These are phyloP conservation scores for Plestiodon gilberti DNA, from an alignment of 2,113 vertebrate genomes.

Conservation along the genomic window DNA sequence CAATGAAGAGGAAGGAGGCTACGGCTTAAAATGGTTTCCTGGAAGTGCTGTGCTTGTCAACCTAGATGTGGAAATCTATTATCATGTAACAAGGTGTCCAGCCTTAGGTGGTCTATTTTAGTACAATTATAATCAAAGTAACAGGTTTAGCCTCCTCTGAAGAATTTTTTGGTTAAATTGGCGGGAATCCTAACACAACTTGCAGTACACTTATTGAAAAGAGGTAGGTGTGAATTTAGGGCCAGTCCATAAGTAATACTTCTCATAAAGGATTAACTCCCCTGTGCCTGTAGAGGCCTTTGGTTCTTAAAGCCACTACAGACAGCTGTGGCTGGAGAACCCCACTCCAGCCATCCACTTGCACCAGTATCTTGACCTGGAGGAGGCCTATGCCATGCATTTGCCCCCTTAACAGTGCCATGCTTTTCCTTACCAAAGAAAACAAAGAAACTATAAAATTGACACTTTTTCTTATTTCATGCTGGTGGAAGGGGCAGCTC, in stretches of 20 bases:
- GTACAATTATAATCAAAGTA: background rate
- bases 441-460: background rate
- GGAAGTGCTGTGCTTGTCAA: background rate
- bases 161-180: background rate
- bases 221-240: background rate
- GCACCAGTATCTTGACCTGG: background rate
- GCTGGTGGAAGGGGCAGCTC: background rate
- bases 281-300: background rate
- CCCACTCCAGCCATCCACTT: background rate
- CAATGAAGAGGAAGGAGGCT: constrained; percentile 46
- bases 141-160: accelerated
- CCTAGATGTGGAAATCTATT: background rate
- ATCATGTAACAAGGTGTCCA: constrained; percentile 22
- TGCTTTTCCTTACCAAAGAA: background rate
- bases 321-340: background rate
- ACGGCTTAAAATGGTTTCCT: constrained; percentile 7
- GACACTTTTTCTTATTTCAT: background rate
- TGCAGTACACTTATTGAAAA: background rate
- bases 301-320: background rate
- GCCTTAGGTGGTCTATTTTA: constrained; percentile 31
- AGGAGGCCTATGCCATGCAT: background rate
- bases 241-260: background rate
- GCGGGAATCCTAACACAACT: constrained; percentile 1
- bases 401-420: background rate
- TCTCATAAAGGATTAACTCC: background rate